phyloP scores from a whole-genome alignment of 2,113 vertebrate species.

The Charina bottae region DNA sequence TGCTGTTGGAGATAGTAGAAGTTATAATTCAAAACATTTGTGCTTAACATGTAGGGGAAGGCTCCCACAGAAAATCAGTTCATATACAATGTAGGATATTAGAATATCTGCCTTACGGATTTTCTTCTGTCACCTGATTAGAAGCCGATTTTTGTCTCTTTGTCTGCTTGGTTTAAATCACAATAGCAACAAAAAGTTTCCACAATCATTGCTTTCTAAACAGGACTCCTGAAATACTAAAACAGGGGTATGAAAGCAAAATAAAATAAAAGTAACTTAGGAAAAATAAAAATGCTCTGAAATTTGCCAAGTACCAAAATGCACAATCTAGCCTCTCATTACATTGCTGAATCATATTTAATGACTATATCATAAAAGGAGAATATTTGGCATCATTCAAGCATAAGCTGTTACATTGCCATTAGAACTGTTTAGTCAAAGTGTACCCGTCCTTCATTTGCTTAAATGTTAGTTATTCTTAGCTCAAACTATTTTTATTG shows the following conservation, averaged over 20 bases:
- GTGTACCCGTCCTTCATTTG: neutral
- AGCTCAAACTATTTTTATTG: constrained; percentile 4
- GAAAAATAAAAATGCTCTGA: neutral
- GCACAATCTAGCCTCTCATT: neutral
- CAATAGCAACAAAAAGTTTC: neutral
- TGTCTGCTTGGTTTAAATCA: neutral
- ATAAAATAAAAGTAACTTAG: neutral
- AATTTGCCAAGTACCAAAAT: neutral
- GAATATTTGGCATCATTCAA: neutral
- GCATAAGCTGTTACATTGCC: neutral
- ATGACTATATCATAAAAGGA: neutral
- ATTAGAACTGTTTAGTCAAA: neutral
- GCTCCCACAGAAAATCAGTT: neutral
- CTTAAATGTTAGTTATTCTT: neutral
- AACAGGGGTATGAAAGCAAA: neutral
- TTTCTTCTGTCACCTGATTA: neutral
- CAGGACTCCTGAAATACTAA: neutral
- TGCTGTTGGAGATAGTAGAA: neutral
- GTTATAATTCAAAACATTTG: neutral
- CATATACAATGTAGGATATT: neutral
- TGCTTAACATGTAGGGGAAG: neutral
- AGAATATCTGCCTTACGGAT: neutral
- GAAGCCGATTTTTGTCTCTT: neutral
- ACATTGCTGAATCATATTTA: neutral
- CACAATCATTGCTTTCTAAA: neutral